A percentile compares a stretch with the other conserved stretches of the same genome.
Evolutionary conservation across 92 coral and sea anemone species (phyloP).

Genomic region (Actinernus sp.): DNA sequence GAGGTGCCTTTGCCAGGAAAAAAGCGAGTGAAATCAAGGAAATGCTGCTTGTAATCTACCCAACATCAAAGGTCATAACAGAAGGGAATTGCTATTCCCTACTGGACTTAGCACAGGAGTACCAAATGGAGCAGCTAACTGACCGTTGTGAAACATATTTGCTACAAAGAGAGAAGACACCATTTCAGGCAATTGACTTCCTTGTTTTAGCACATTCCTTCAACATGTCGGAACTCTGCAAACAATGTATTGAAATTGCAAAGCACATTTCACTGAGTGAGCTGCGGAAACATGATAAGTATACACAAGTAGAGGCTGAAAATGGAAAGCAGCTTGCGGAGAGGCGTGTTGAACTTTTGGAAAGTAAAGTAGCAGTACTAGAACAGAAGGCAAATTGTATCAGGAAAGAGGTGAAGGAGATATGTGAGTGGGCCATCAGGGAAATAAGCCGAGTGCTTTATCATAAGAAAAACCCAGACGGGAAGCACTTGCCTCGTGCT

Average conservation of each 20-base stretch:
- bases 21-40: constrained; percentile 72
- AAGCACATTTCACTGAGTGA: constrained; percentile 72
- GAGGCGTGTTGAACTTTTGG: constrained; percentile 69
- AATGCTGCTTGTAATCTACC: constrained; percentile 74
- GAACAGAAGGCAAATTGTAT: constrained; percentile 65
- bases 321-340: constrained; percentile 67
- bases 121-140: constrained; percentile 85
- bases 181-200: constrained; percentile 76
- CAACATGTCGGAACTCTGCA: constrained; percentile 56
- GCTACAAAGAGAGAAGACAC: constrained; percentile 71
- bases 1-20: constrained; percentile 72
- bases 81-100: constrained; percentile 76
- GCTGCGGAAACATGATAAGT: constrained; percentile 69
- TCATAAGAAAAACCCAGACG: constrained; percentile 56
- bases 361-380: constrained; percentile 44
- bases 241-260: constrained; percentile 79
- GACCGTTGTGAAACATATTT: constrained; percentile 78
- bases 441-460: constrained; percentile 52
- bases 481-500: constrained; percentile 50
- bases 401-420: constrained; percentile 68
- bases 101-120: constrained; percentile 72
- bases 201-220: constrained; percentile 63
- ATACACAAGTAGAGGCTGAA: constrained; percentile 57
- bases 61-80: constrained; percentile 71
- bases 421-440: constrained; percentile 51